These are phyloP conservation scores for Macrosteles quadrilineatus DNA, from an alignment of 1,140 invertebrate species.

Conservation along the genomic window DNA sequence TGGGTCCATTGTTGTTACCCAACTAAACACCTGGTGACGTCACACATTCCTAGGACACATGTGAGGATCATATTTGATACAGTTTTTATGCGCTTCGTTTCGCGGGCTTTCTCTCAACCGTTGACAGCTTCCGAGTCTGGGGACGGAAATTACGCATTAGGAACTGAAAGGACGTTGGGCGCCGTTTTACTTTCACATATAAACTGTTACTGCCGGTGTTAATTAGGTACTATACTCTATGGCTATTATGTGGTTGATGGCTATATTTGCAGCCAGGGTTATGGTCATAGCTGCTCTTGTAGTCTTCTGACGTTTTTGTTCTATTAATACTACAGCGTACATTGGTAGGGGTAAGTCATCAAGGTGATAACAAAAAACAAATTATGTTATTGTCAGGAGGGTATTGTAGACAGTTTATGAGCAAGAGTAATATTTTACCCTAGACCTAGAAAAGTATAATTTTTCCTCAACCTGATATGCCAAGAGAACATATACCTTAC, in stretches of 20 bases:
- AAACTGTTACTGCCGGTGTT: constrained; percentile 2
- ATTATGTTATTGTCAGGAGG: no score
- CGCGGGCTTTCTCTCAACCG: background rate
- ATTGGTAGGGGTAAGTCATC: no score
- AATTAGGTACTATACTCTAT: background rate
- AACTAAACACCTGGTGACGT: background rate
- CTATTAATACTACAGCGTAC: no score
- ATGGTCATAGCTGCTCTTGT: no score
- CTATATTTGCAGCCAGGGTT: background rate
- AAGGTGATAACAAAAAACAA: no score
- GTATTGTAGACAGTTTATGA: no score
- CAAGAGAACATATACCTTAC: no score
- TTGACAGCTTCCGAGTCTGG: background rate
- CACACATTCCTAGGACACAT: background rate
- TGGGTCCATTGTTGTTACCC: no score
- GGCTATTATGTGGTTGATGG: background rate
- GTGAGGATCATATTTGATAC: constrained; percentile 3
- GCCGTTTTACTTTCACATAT: constrained; percentile 14
- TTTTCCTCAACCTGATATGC: no score
- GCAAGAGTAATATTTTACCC: no score
- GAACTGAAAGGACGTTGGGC: background rate
- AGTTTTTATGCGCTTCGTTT: background rate
- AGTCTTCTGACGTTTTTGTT: no score
- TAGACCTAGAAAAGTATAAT: no score
- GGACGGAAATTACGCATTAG: constrained; percentile 12